A percentile compares a stretch with the other conserved stretches of the same genome.
These are phyloP conservation scores for Lepidothrix coronata DNA, from an alignment of 2,113 vertebrate genomes.

Conservation along the genomic window DNA sequence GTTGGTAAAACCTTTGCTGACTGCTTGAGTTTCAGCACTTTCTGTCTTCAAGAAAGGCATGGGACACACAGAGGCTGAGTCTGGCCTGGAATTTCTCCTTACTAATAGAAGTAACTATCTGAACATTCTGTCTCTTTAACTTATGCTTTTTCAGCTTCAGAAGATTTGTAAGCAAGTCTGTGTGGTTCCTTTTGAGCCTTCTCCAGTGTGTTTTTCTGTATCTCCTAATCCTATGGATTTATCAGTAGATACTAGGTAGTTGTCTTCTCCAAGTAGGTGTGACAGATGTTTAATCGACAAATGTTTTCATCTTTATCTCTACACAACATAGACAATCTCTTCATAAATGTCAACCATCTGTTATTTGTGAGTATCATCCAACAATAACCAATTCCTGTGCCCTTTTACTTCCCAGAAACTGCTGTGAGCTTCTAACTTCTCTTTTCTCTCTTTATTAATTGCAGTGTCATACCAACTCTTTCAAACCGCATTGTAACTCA, in stretches of 20 bases:
- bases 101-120: background rate
- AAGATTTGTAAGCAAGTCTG: background rate
- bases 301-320: background rate
- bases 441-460: background rate
- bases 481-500: background rate
- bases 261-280: background rate
- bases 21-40: background rate
- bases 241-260: background rate
- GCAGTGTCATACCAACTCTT: background rate
- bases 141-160: background rate
- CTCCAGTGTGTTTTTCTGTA: background rate
- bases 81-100: background rate
- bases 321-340: background rate
- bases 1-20: background rate
- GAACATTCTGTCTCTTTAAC: background rate
- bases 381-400: background rate
- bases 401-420: background rate
- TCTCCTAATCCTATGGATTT: background rate
- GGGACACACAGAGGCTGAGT: background rate
- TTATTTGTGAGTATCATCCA: background rate
- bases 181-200: background rate
- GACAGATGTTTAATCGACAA: background rate
- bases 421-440: background rate
- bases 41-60: background rate
- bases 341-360: background rate